Evolutionary conservation across 2,113 vertebrate genomes (phyloP).

Genomic region (Pygathrix nemaeus): DNA sequence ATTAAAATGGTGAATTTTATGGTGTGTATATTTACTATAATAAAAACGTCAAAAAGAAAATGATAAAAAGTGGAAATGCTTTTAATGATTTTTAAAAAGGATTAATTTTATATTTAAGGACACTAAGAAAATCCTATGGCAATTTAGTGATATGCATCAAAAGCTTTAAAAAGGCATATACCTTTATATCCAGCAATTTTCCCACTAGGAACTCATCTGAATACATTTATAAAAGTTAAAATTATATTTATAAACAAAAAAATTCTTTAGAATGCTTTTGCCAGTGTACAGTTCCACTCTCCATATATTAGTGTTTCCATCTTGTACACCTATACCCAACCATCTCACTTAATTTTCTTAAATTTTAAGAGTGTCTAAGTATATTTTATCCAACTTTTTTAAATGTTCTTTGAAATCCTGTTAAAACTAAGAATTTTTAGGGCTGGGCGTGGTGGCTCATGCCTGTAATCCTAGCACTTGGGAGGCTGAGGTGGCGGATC

Average conservation of each 20-base stretch:
- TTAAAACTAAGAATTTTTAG: neutral
- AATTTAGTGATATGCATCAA: neutral
- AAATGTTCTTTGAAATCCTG: neutral
- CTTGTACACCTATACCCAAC: neutral
- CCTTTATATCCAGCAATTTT: neutral
- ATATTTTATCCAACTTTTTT: neutral
- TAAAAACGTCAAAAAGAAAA: neutral
- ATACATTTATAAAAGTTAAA: neutral
- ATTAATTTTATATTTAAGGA: constrained; percentile 19
- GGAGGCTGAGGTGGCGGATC: too few relatives aligned
- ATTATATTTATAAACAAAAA: neutral
- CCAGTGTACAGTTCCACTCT: neutral
- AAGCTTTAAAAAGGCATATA: neutral
- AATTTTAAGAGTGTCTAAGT: neutral
- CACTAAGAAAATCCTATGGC: neutral
- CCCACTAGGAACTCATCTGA: neutral
- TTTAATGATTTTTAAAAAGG: neutral
- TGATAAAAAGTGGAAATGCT: neutral
- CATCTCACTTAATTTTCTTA: neutral
- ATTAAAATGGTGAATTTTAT: neutral
- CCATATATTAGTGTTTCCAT: neutral
- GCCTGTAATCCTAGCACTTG: too few relatives aligned
- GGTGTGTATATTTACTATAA: neutral
- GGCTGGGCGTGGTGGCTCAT: too few relatives aligned
- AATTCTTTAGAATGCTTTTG: neutral